Evolutionary conservation across 2,888 invertebrate genomes (phyloP).

Genomic region (Miltochrista miniata): DNA sequence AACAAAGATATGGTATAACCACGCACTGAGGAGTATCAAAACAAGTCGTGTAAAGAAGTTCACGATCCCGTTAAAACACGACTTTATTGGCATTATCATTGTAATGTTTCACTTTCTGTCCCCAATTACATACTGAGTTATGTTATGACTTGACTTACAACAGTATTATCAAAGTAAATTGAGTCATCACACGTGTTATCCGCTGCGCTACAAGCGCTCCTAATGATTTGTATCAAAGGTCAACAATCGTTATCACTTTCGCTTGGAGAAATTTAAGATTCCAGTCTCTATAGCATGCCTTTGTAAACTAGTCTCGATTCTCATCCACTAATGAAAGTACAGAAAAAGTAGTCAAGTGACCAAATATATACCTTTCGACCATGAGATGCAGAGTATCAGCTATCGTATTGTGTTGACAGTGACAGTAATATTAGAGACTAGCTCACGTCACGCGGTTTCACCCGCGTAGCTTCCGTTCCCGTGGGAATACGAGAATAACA

Average conservation of each 20-base stretch:
- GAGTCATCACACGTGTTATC: conserved; percentile 11
- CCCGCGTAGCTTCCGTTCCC: no score
- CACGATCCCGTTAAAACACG: conserved; percentile 55
- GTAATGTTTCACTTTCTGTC: conserved; percentile 13
- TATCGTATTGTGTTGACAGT: no score
- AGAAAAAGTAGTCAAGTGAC: no score
- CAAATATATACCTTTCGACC: no score
- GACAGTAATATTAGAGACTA: no score
- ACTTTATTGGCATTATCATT: conserved; percentile 50
- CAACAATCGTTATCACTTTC: conserved; percentile 26
- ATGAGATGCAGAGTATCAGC: no score
- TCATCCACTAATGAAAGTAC: not conserved
- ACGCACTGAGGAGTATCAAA: conserved; percentile 62
- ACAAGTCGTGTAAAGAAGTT: conserved; percentile 59
- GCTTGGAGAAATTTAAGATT: conserved; percentile 4
- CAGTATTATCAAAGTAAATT: conserved; percentile 21
- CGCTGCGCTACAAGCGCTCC: conserved; percentile 1
- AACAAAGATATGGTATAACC: conserved; percentile 69
- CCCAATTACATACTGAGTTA: conserved; percentile 20
- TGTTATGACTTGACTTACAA: conserved; percentile 18
- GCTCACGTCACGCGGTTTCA: no score
- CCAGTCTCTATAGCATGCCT: not conserved
- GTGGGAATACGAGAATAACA: no score
- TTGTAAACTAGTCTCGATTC: not conserved
- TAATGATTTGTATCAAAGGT: conserved; percentile 26